Evolutionary conservation across 2,888 invertebrate species (phyloP).

Genomic region (Phyllotreta cruciferae): DNA sequence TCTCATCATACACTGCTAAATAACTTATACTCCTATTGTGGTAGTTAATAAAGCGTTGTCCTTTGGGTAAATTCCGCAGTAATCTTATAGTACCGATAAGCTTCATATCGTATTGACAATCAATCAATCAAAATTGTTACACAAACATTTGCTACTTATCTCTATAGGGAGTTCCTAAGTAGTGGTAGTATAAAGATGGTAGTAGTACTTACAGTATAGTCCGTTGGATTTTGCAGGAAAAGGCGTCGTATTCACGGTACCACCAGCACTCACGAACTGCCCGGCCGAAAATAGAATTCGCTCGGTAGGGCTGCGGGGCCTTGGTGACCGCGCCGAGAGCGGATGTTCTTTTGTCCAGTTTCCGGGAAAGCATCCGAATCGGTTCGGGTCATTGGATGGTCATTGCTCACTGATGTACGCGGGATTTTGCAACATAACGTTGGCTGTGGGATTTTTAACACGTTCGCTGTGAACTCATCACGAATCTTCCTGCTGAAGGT

Average conservation of each 20-base stretch:
- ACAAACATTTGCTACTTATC: too few relatives aligned
- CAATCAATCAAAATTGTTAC: too few relatives aligned
- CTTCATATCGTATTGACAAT: too few relatives aligned
- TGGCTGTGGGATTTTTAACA: conserved; percentile 13
- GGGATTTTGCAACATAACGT: conserved; percentile 34
- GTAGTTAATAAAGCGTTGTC: not conserved
- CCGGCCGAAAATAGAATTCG: conserved; percentile 32
- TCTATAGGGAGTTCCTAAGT: too few relatives aligned
- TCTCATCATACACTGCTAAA: conserved; percentile 26
- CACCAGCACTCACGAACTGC: conserved; percentile 56
- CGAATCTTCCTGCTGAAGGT: not conserved
- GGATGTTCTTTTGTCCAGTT: conserved; percentile 60
- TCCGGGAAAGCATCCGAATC: conserved; percentile 60
- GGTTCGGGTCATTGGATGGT: conserved; percentile 61
- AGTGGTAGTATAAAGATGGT: too few relatives aligned
- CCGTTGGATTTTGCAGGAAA: conserved; percentile 29
- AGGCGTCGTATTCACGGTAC: conserved; percentile 49
- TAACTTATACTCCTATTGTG: conserved; percentile 17
- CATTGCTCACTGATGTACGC: conserved; percentile 54
- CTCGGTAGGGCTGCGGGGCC: conserved; percentile 45
- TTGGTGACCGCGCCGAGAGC: conserved; percentile 53
- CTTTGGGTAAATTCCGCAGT: too few relatives aligned
- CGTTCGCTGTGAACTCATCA: not conserved
- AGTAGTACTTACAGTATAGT: conserved; percentile 50
- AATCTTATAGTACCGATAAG: too few relatives aligned